Conservation (phyloP, 2,888 invertebrate species). For the Aphodius granarius region DNA sequence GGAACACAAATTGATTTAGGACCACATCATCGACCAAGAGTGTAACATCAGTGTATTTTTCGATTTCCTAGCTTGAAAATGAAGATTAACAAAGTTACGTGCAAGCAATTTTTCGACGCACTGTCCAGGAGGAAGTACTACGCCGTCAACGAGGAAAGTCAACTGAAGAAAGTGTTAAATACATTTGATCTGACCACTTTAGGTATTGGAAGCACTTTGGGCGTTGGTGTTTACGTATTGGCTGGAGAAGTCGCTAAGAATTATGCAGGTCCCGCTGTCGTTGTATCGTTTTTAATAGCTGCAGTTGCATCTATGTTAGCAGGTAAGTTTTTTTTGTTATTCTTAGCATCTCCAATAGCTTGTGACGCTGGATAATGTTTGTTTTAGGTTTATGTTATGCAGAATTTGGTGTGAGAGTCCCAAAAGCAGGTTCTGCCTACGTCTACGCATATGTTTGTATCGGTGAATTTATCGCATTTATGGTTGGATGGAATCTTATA, state of each 20-base stretch:
- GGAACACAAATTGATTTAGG: not conserved
- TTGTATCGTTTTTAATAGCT: conserved; percentile 85
- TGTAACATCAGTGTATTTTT: not conserved
- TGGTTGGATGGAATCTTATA: conserved; percentile 93
- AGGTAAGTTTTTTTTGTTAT: conserved; percentile 66
- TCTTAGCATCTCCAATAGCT: no score
- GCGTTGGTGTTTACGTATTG: conserved; percentile 89
- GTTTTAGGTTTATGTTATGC: conserved; percentile 81
- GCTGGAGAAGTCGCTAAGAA: conserved; percentile 82
- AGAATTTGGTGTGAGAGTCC: conserved; percentile 87
- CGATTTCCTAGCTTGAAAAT: not conserved
- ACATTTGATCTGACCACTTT: conserved; percentile 83
- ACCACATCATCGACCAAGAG: not conserved
- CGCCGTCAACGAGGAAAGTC: conserved; percentile 51
- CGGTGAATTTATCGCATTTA: conserved; percentile 88
- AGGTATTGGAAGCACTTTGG: conserved; percentile 81
- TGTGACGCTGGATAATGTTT: no score
- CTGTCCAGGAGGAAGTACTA: conserved; percentile 55
- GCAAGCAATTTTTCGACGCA: conserved; percentile 36
- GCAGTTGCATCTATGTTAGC: conserved; percentile 90
- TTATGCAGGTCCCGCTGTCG: conserved; percentile 83
- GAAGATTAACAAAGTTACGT: not conserved
- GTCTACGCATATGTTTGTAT: conserved; percentile 92
- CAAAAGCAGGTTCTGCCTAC: conserved; percentile 90
- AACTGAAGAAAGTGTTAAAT: conserved; percentile 72